phyloP scores from a whole-genome alignment of 2,113 vertebrate species.

The Heterotis niloticus region DNA sequence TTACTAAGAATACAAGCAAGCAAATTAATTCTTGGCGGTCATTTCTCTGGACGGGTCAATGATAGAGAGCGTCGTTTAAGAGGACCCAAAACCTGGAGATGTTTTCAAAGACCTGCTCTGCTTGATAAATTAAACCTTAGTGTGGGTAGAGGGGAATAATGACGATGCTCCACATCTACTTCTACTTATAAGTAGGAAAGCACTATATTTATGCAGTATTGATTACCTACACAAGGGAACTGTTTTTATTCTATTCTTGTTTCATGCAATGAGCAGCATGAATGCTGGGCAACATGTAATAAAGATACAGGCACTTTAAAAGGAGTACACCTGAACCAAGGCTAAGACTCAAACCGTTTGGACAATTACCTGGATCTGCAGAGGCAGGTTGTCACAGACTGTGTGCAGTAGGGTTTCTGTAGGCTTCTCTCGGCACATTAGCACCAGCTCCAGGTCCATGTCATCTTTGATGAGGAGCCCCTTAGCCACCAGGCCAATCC shows the following conservation, averaged over 20 bases:
- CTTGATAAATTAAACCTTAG: not conserved
- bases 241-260: not conserved
- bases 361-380: constrained; percentile 77
- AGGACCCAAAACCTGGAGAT: not conserved
- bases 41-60: no score
- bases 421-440: constrained; percentile 96
- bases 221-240: not conserved
- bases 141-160: not conserved
- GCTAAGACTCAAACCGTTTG: not conserved
- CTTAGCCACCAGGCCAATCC: constrained; percentile 95
- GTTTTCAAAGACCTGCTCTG: not conserved
- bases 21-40: not conserved
- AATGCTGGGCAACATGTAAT: not conserved
- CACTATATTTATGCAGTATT: not conserved
- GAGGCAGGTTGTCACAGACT: constrained; percentile 87
- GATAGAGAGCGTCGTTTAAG: not conserved
- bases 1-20: not conserved
- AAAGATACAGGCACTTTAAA: not conserved
- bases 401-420: constrained; percentile 83
- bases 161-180: no score
- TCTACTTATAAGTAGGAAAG: no score
- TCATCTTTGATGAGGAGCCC: constrained; percentile 97
- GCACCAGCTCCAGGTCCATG: constrained; percentile 95
- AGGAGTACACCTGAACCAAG: not conserved
- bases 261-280: not conserved